Base-by-base conservation (phyloP, 2,113 vertebrate species). In the Amblyopsis rosae region DNA sequence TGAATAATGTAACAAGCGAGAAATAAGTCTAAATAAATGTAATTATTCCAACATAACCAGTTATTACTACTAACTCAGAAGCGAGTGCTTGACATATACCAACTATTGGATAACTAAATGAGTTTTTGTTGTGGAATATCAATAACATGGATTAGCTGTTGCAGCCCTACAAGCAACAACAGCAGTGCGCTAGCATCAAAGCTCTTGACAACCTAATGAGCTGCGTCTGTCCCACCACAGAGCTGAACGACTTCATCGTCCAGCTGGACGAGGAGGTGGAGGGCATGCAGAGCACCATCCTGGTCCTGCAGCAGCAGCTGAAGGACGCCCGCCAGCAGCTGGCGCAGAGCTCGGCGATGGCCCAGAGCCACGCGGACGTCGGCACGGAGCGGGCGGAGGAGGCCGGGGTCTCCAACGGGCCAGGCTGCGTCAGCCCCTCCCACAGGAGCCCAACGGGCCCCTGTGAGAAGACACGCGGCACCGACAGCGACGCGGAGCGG, bases 251-350 rank as follows among this genome's bases (percentile, higher is more conserved):
- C 91, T 99, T 99, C 87, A 99, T 99, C 91, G 99, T 99, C 90
- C 98, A 99, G 88, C 94, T 99, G 58, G 98, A 99, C 78, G 98
- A 99, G 87, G 98, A 99, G 86, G 98, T 99, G 49, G 98, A 99
- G 83, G 98, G 98, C 60, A 99, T 99, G 98, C 98, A 99, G 92
- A 99, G 97, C 82, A 99, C 98, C 91, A 99, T 99, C 89, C 92
- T 99, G 53, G 95, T 98, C 78, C 94, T 99, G 62, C 98, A 99
- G 93, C 98, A 99, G 75, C 96, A 99, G 72, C 78, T 99, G 73
- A 98, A 95, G 85, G 98, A 99, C 64, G 94, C 93, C 0, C 94
- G 94, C 17, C 96, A 98, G 87, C 95, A 97, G 87, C 70, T 98
- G 80, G 91, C 93, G 85, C 95, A 94, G 86, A 86, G 86, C 9